phyloP scores from a whole-genome alignment of 2,888 invertebrate genomes.

The Trichogramma evanescens region DNA sequence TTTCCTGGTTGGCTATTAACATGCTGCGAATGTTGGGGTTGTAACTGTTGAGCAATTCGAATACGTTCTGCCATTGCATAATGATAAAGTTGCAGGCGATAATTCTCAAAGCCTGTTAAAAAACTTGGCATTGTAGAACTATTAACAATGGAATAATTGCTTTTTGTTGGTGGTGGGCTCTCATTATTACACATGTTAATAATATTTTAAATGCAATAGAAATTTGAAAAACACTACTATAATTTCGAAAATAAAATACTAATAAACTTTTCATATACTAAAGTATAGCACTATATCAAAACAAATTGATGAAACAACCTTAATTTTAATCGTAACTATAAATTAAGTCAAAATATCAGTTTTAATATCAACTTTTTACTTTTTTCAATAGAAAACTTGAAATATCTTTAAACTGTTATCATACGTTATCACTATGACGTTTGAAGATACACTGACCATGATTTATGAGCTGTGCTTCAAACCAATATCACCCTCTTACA shows the following conservation, averaged over 20 bases:
- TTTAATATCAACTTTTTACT: not conserved
- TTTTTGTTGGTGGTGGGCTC: constrained; percentile 38
- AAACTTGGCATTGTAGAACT: constrained; percentile 39
- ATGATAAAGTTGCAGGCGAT: constrained; percentile 78
- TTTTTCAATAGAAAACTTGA: constrained; percentile 18
- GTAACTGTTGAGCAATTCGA: constrained; percentile 52
- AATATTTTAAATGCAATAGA: not conserved
- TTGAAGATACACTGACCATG: constrained; percentile 43
- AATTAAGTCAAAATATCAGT: not conserved
- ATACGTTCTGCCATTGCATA: constrained; percentile 80
- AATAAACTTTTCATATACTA: not conserved
- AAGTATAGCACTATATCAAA: not conserved
- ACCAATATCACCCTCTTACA: constrained; percentile 19
- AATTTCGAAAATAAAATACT: too few species aligned
- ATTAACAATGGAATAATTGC: constrained; percentile 34
- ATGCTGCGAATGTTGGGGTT: constrained; percentile 35
- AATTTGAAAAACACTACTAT: too few species aligned
- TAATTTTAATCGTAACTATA: not conserved
- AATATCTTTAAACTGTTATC: constrained; percentile 28
- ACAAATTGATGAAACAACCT: not conserved
- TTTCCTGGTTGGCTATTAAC: constrained; percentile 32
- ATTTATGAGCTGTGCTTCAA: constrained; percentile 39
- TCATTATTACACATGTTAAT: constrained; percentile 47
- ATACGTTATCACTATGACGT: constrained; percentile 23
- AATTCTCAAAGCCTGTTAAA: constrained; percentile 65